phyloP scores from a whole-genome alignment of 2,888 invertebrate species.

The Agapostemon virescens region DNA sequence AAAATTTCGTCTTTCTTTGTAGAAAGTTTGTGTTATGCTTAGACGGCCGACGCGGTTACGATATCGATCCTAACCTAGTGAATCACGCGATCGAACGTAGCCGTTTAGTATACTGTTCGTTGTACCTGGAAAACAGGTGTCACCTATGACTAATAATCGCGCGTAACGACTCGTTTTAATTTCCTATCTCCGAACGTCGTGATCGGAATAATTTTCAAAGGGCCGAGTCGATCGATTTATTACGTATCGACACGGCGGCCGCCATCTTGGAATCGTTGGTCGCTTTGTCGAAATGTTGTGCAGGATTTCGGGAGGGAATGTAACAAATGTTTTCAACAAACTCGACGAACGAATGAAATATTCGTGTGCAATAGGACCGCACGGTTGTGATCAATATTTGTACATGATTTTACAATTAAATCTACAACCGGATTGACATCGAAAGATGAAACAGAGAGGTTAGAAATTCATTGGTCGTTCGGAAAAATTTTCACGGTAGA shows the following conservation, averaged over 20 bases:
- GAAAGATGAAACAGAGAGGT: neutral
- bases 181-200: neutral
- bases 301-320: neutral
- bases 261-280: neutral
- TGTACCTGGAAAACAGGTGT: neutral
- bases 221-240: neutral
- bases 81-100: neutral
- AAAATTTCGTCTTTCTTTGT: neutral
- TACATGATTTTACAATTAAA: too few species aligned
- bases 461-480: neutral
- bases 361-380: neutral
- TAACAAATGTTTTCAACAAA: neutral
- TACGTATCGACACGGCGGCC: neutral
- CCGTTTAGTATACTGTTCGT: neutral
- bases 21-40: neutral
- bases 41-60: neutral
- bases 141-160: neutral
- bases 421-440: too few species aligned
- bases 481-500: too few species aligned
- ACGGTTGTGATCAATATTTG: too few species aligned
- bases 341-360: neutral
- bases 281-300: neutral
- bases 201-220: neutral
- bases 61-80: constrained; percentile 8
- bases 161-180: neutral